Conservation (phyloP, 2,797 vertebrate species). For the Cynodonichthys magdalenae region DNA sequence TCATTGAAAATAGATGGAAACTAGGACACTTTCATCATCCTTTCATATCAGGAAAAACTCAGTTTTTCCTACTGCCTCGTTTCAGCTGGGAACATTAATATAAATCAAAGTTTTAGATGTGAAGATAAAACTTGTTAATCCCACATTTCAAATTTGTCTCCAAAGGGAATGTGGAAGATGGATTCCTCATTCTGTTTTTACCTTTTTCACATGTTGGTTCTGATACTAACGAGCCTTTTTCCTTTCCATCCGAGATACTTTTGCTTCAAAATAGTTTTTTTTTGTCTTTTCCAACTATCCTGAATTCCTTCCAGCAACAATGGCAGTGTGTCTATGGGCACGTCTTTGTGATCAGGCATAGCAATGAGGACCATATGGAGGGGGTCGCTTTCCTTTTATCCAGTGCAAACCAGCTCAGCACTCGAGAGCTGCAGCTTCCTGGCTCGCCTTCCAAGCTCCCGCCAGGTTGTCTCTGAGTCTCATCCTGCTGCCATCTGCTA, state of each 20-base stretch:
- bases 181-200: slow-evolving; percentile 28
- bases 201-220: slow-evolving; percentile 41
- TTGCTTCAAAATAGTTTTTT: slow-evolving; percentile 37
- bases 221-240: slow-evolving; percentile 31
- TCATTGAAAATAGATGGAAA: slow-evolving; percentile 40
- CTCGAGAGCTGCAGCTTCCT: slow-evolving; percentile 74
- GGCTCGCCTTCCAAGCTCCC: slow-evolving; percentile 73
- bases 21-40: slow-evolving; percentile 49
- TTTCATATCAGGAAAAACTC: slow-evolving; percentile 34
- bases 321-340: slow-evolving; percentile 48
- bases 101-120: slow-evolving; percentile 53
- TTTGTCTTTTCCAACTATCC: slow-evolving; percentile 47
- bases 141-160: slow-evolving; percentile 34
- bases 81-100: slow-evolving; percentile 50
- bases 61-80: slow-evolving; percentile 37
- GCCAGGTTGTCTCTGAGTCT: slow-evolving; percentile 77
- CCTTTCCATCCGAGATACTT: slow-evolving; percentile 29
- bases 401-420: slow-evolving; percentile 73
- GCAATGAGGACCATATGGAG: slow-evolving; percentile 73
- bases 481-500: slow-evolving; percentile 82
- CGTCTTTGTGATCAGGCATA: slow-evolving; percentile 64
- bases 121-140: slow-evolving; percentile 39
- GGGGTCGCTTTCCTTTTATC: slow-evolving; percentile 69
- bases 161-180: slow-evolving; percentile 47
- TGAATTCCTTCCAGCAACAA: slow-evolving; percentile 39